phyloP scores from a whole-genome alignment of 2,888 invertebrate species.

The Prenolepis imparis region DNA sequence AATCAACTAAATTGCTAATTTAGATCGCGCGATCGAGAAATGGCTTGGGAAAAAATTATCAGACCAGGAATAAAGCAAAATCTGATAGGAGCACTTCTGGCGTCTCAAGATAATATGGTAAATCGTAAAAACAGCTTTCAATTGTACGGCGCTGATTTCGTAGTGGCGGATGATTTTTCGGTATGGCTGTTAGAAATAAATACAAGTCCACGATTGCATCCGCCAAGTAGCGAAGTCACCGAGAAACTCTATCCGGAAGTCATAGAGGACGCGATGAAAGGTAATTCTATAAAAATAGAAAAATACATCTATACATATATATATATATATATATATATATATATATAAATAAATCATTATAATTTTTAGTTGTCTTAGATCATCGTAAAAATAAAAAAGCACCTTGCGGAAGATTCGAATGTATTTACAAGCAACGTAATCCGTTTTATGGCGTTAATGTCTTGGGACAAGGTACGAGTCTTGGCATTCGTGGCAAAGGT shows the following conservation, averaged over 20 bases:
- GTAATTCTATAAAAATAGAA: slow-evolving; percentile 46
- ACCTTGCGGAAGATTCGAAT: slow-evolving; percentile 67
- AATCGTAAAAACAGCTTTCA: slow-evolving; percentile 74
- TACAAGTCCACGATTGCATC: slow-evolving; percentile 70
- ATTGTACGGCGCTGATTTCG: slow-evolving; percentile 72
- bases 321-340: neutral
- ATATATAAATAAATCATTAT: neutral
- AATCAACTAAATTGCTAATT: neutral
- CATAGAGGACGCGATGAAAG: slow-evolving; percentile 72
- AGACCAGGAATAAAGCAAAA: slow-evolving; percentile 72
- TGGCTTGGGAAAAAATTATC: slow-evolving; percentile 69
- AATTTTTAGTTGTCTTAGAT: slow-evolving; percentile 66
- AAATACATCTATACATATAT: neutral
- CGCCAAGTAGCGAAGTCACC: slow-evolving; percentile 71
- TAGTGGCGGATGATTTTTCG: slow-evolving; percentile 71
- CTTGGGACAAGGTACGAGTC: slow-evolving; percentile 66
- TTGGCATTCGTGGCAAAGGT: slow-evolving; percentile 68
- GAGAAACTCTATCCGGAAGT: slow-evolving; percentile 70
- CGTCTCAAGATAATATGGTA: slow-evolving; percentile 73
- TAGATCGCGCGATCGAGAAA: slow-evolving; percentile 63
- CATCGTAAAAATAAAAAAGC: slow-evolving; percentile 60
- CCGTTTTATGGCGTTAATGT: slow-evolving; percentile 60
- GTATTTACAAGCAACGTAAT: slow-evolving; percentile 70
- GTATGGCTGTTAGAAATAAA: slow-evolving; percentile 74
- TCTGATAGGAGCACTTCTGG: slow-evolving; percentile 69